Evolutionary conservation across 2,888 invertebrate genomes (phyloP), one percentile per base, ranked within the genome.

Genomic region (Dasysyrphus tricinctus): DNA sequence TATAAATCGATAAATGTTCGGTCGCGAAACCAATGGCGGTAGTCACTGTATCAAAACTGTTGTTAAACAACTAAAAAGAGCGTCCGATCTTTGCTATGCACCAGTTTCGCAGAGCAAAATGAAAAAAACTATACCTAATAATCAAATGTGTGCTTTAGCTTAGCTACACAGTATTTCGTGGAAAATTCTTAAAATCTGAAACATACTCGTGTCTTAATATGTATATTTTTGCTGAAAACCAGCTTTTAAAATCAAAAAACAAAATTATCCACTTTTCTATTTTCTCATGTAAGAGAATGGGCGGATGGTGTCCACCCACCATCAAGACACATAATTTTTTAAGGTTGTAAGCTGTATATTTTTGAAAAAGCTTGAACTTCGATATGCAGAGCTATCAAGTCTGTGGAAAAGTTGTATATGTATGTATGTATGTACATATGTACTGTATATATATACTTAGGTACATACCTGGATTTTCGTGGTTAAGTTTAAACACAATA

Each of bases 1-100:
- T 90, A 90, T 89, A 90, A 90, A 90, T 90, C 89, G 89, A 88
- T 89, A 88, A 88, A 88, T 88, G 88, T 81, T 88, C 79, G 65
- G 61, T 79, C 69, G 81, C 78, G 49, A 75, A 74, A 34, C 77
- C 81, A 88, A 88, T 88, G 81, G 88, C 88, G 81, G 79, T 84
- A 85, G 80, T 85, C 84, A 88, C 78, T 88, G 84, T 79, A 80
- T 88, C 82, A 82, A 82, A 86, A 82, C 82, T 86, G 86, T 82
- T 86, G 86, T 86, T 86, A 47, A 86, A 86, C 86, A 86, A 86
- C 86, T 74, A 75, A 78, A 81, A 82, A 82, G 75, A 82, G 54
- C 82, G 67, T 49, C 67, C 63, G 70, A n/a, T 44, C 34, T 34
- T 67, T 44, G 51, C 65, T 78, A 77, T 77, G 80, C 72, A 72